Evolutionary conservation across 2,113 vertebrate species (phyloP), one percentile per base, ranked within the genome.

Genomic region (Reinhardtius hippoglossoides): DNA sequence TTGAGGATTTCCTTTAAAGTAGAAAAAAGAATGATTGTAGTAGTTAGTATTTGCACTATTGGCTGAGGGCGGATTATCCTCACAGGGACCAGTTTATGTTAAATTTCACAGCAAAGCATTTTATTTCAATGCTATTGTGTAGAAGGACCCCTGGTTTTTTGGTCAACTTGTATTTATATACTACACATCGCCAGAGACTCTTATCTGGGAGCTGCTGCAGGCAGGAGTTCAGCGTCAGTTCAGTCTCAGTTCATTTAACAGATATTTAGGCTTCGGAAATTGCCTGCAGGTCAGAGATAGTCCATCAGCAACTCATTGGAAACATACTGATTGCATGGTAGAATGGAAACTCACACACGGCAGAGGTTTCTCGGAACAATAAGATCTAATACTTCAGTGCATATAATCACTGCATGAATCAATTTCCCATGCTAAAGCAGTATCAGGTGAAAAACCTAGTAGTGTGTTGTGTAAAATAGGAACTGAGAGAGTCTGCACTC

Each of bases 161-260:
- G 55, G 27, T 72, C 64, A 63, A 54, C 31, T 46, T 76, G 20
- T 50, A 63, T 83, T 68, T 67, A 67, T 50, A 64, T 82, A 67
- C 71, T 9, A n/a, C 71, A 46, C 9, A 14, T 69, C 10, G 61
- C 52, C 42, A 48, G 24, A 59, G 50, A 59, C 40, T 55, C 64
- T 82, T 69, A 66, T 82, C 67, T 69, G 9, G 5, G 54, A 60
- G 64, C 35, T 68, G 77, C 71, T 83, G 62, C 72, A 76, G 71
- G 71, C 86, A 54, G 27, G 60, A 48, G 74, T 84, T 87, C 79
- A 75, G 71, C 70, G 31, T 68, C 67, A 35, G 74, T 84, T 89
- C 79, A 75, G 73, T 71, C 46, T 71, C 74, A 54, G 70, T 81
- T 83, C 57, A 71, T 80, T 88, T 76, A 79, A 74, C 65, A 78